phyloP scores from a whole-genome alignment of 2,888 invertebrate genomes.

The Corythucha ciliata region DNA sequence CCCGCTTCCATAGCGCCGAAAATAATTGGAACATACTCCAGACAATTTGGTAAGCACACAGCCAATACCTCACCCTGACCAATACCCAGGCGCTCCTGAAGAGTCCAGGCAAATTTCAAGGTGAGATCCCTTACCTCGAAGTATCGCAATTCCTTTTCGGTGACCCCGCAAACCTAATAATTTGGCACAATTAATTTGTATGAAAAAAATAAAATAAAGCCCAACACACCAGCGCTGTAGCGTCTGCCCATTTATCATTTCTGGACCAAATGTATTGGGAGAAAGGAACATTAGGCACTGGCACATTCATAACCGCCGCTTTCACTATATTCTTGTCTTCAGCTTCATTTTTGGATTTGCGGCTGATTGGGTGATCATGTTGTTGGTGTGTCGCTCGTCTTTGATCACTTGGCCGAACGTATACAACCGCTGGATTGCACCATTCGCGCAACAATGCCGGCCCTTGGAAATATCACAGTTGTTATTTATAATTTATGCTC shows the following conservation, averaged over 20 bases:
- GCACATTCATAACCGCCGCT: constrained; percentile 31
- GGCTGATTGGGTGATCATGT: no score
- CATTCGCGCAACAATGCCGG: no score
- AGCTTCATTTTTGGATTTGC: no score
- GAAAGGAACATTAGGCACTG: constrained; percentile 39
- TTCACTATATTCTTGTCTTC: no score
- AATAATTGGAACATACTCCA: constrained; percentile 59
- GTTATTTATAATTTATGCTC: no score
- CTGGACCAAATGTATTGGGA: constrained; percentile 55
- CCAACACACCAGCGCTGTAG: constrained; percentile 53
- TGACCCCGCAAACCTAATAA: constrained; percentile 65
- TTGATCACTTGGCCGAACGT: no score
- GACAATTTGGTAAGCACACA: constrained; percentile 63
- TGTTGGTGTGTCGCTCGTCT: no score
- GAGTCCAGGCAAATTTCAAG: constrained; percentile 55
- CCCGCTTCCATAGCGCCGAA: constrained; percentile 62
- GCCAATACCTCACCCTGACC: constrained; percentile 57
- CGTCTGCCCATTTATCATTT: constrained; percentile 54
- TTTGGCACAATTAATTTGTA: no score
- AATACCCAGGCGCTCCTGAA: constrained; percentile 55
- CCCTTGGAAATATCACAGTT: no score
- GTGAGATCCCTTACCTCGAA: constrained; percentile 54
- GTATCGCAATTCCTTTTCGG: constrained; percentile 63
- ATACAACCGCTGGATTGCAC: no score
- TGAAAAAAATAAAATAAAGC: no score